Base-by-base conservation (phyloP, 2,888 invertebrate species). In the Alloscopus bannaensis region DNA sequence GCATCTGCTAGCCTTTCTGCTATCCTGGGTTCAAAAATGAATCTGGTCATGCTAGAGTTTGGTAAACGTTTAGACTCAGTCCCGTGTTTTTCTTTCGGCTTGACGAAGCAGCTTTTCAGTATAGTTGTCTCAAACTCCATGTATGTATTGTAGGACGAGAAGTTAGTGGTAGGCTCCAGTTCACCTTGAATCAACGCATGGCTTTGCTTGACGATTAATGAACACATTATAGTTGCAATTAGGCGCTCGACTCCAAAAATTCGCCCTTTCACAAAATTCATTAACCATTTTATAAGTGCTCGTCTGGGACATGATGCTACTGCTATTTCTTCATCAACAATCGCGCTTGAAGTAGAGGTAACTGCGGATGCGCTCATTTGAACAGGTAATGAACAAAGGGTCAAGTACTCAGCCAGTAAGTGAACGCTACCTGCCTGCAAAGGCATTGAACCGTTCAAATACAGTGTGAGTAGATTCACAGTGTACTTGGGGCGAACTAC, bases 181-280 rank as follows among this genome's bases (percentile, higher is more conserved):
- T 84, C 83, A 16, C 69, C 40, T n/a, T 72, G 50, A 20, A 84
- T 47, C 2, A 85, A 55, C 20, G 66, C 55, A 52, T 82, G 75
- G 16, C 82, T 80, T 68, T 82, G 76, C 18, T 81, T 72, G 3
- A 85, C 82, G 20, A 84, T 22, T 24, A 85, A 66, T 6, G 82
- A 83, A 31, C 70, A 80, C 62, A 84, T 50, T 18, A 85, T 22
- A 18, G 73, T 52, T 16, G 83, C 79, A 16, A 83, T 70, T 11
- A 84, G 65, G 11, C 57, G 60, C 45, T 79, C 79, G 18, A 55
- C 42, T 40, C 59, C 75, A 0, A 42, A 1, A 13, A 28, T 42
- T 1, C 47, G 29, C 2, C 47, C 36, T 2, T 60, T 69, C 2
- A 57, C 24, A 40, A 57, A 47, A 16, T 64, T 47, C 22, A 81